A percentile compares a stretch with the other conserved stretches of the same genome.
These are phyloP conservation scores for Ormia ochracea DNA, from an alignment of 2,888 invertebrate species.

Conservation along the genomic window DNA sequence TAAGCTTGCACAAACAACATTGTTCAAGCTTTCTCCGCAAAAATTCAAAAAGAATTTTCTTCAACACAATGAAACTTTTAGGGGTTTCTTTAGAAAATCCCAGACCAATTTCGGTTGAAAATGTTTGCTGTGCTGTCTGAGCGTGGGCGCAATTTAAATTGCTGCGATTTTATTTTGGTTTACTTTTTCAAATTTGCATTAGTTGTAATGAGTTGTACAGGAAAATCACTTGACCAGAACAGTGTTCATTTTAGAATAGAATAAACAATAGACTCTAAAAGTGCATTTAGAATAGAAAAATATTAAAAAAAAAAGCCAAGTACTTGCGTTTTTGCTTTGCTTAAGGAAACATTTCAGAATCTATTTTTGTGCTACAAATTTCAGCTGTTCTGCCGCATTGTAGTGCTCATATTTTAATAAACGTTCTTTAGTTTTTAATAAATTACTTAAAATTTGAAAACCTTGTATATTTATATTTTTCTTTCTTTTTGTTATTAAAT, in stretches of 20 bases:
- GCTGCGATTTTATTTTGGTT: too few species aligned
- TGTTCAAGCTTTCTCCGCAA: too few species aligned
- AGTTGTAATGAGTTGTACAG: conserved; percentile 51
- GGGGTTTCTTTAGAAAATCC: too few species aligned
- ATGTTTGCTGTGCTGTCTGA: not conserved
- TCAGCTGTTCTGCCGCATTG: not conserved
- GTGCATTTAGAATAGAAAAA: conserved; percentile 7
- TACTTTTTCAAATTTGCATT: conserved; percentile 37
- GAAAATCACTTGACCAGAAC: conserved; percentile 60
- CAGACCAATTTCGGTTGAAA: too few species aligned
- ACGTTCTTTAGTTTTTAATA: not conserved
- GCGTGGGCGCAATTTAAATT: not conserved
- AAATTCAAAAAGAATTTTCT: too few species aligned
- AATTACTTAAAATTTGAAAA: not conserved
- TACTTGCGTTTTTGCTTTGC: conserved; percentile 29
- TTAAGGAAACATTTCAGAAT: conserved; percentile 58
- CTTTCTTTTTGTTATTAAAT: too few species aligned
- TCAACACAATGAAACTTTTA: too few species aligned
- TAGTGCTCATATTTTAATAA: not conserved
- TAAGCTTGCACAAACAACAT: too few species aligned
- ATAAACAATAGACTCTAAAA: conserved; percentile 43
- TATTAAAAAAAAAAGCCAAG: not conserved
- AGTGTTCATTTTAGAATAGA: conserved; percentile 34
- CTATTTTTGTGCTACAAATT: not conserved
- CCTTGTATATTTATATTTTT: too few species aligned